Conservation (phyloP, 2,797 vertebrate species). For the Acanthis flammea region DNA sequence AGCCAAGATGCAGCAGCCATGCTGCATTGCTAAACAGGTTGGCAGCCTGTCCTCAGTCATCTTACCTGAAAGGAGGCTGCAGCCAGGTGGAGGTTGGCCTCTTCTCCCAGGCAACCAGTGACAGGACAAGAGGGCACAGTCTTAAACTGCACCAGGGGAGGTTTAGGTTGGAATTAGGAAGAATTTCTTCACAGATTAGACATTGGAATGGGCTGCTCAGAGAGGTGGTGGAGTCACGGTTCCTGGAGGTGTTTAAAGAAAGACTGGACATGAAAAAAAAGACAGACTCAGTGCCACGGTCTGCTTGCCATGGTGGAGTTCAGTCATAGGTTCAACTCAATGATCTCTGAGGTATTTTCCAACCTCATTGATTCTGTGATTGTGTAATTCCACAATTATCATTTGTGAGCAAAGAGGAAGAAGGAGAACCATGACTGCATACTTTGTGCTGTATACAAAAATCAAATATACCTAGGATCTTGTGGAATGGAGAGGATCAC, state of each 20-base stretch:
- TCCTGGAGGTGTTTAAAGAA: background rate
- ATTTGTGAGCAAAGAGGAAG: background rate
- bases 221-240: rapidly evolving
- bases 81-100: background rate
- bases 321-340: rapidly evolving
- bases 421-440: background rate
- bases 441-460: background rate
- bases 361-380: background rate
- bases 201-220: background rate
- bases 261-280: background rate
- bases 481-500: background rate
- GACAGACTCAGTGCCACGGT: background rate
- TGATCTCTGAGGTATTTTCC: background rate
- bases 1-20: background rate
- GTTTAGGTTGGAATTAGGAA: background rate
- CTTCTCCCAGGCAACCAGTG: background rate
- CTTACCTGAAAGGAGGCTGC: background rate
- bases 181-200: background rate
- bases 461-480: background rate
- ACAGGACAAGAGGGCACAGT: background rate
- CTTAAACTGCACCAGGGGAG: background rate
- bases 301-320: background rate
- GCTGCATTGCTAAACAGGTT: background rate
- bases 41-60: background rate
- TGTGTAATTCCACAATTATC: background rate